These are phyloP conservation scores for Nipponia nippon DNA, from an alignment of 2,113 vertebrate genomes.

Conservation along the genomic window DNA sequence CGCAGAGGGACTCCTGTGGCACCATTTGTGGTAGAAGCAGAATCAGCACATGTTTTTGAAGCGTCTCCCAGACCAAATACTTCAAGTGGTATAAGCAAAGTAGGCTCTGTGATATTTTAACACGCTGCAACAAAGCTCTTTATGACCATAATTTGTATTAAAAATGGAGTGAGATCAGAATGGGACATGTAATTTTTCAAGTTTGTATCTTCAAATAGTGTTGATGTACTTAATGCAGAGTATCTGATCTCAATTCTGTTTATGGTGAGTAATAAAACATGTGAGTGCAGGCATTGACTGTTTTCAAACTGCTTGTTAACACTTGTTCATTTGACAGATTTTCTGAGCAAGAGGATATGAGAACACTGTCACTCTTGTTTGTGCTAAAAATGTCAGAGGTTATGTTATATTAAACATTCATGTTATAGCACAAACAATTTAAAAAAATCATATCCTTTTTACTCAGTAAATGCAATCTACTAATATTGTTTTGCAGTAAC, in stretches of 20 bases:
- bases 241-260: neutral
- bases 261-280: slow-evolving; percentile 17
- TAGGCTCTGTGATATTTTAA: neutral
- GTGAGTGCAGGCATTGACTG: neutral
- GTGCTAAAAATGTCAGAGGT: neutral
- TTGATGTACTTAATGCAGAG: neutral
- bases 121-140: neutral
- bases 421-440: neutral
- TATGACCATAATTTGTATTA: neutral
- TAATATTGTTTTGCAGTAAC: neutral
- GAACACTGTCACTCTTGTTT: neutral
- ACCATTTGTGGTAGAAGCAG: neutral
- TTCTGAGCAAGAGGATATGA: neutral
- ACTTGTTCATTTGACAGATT: neutral
- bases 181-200: neutral
- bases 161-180: neutral
- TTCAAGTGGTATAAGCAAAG: neutral
- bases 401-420: neutral
- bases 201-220: neutral
- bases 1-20: neutral
- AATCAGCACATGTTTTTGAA: neutral
- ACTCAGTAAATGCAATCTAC: neutral
- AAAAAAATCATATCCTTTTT: neutral
- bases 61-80: neutral
- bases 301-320: slow-evolving; percentile 19